Evolutionary conservation across 2,888 invertebrate genomes (phyloP).

Genomic region (Sepioteuthis lessoniana): DNA sequence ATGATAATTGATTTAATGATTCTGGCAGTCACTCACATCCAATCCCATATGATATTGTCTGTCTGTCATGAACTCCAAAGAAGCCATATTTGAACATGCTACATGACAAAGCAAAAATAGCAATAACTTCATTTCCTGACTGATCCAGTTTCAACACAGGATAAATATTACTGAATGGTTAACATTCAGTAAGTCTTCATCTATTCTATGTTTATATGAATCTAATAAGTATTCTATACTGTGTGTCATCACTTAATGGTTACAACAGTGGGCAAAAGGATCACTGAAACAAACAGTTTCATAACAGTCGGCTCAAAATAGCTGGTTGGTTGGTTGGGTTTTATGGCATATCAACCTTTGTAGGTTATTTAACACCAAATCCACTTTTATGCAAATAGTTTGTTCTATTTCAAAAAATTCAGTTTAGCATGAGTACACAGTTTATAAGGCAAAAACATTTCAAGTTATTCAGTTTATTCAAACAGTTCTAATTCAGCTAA

Average conservation of each 20-base stretch:
- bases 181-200: background rate
- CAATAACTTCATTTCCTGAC: background rate
- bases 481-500: no score
- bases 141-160: background rate
- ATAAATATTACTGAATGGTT: background rate
- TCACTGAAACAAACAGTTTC: background rate
- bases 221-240: background rate
- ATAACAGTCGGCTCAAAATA: no score
- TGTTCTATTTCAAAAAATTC: no score
- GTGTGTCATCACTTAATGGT: background rate
- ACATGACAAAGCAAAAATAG: constrained; percentile 5
- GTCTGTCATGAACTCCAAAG: background rate
- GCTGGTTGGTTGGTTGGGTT: no score
- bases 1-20: background rate
- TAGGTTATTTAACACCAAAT: no score
- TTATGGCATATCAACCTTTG: no score
- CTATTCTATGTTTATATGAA: background rate
- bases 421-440: no score
- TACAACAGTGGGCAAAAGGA: background rate
- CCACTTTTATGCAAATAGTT: no score
- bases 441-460: no score
- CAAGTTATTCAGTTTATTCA: no score
- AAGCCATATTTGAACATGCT: background rate
- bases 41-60: background rate
- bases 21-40: background rate